Base-by-base conservation (phyloP, 2,113 vertebrate species). In the Phalacrocorax carbo region DNA sequence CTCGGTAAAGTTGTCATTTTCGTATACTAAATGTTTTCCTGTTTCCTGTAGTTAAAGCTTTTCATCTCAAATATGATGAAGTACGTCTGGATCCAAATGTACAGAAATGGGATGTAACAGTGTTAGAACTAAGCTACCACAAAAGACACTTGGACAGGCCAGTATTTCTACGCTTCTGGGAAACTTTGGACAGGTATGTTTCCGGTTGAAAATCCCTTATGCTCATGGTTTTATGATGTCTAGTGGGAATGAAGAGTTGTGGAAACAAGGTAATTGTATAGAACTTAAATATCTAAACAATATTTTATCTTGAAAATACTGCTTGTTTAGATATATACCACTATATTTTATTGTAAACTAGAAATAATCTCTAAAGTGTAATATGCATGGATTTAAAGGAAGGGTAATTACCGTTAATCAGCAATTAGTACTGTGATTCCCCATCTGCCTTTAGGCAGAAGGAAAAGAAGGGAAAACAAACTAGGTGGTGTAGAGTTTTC, bases 21-120 rank as follows among this genome's bases (percentile, higher is more conserved):
- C 66, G 7, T 61, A 68, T 17, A 40, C 66, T 85, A 46, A 96
- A 20, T 27, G 14, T 69, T 90, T 66, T 61, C 51, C 38, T 54
- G 44, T 44, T 52, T 82, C 48, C 46, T 96, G 17, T 93, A 99
- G 99, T 99, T 98, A 99, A 99, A 99, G 99, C 99, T 91, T 99
- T 99, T 97, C 99, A 99, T 97, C 98, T 99, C 92, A 99, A 99
- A 66, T 99, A 99, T 7, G 99, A 99, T 32, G 99, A 99, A 96
- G 99, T 99, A 52, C 99, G 99, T 88, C 98, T 98, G 36, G 99
- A 99, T 97, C 99, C 99, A 86, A 99, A 99, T 14, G 99, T 99
- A 81, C 99, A 99, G 97, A 99, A 99, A 86, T 99, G 99, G 99
- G 99, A 99, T 48, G 99, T 99, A 20, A 99, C 99, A 40, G 98